Base-by-base conservation (phyloP, 2,888 invertebrate species). In the Amblyjoppa fuscipennis region DNA sequence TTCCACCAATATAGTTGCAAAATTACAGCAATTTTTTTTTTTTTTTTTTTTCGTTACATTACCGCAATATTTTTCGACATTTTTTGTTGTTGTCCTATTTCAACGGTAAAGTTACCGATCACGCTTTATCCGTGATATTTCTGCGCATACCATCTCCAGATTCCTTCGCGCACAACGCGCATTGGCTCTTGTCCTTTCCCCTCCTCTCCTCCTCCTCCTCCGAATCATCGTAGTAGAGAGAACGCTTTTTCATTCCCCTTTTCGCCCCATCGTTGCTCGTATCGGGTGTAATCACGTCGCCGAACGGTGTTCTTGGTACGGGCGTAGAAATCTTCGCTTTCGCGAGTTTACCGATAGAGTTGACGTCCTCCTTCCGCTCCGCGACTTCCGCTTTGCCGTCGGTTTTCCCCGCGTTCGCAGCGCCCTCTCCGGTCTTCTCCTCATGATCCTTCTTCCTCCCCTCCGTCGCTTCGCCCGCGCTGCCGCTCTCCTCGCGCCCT, bases 221-320 rank as follows among this genome's bases (percentile, higher is more conserved):
- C 7, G 64, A 49, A 49, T 45, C 71, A 34, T 85, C 76, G 34
- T 75, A 56, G 5, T 49, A 45, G 1, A 73, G 76, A 0, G 88
- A 78, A 5, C 90, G 87, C 83, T 91, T 91, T 25, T 74, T 89
- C 6, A 25, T 53, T 34, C 68, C 73, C 11, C 66, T 82, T 38
- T 70, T 70, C 9, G 74, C 68, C 49, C 59, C 66, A 13, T 28
- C 28, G 3, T 83, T 87, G 66, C 76, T 84, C 7, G 31, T 9
- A 61, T 87, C 85, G 7, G 81, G 13, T 3, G 78, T 71, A 56
- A 92, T 69, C n/a, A 91, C 64, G 83, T 93, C 93, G 38, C 93
- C 93, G 82, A 93, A 93, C 16, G 93, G 91, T 56, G 92, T 93
- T 87, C 90, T 83, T 1, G 13, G 3, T 0, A 89, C 74, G 11